Evolutionary conservation across 2,888 invertebrate species (phyloP), one percentile per base, ranked within the genome.

Genomic region (Ditylenchus weischeri): DNA sequence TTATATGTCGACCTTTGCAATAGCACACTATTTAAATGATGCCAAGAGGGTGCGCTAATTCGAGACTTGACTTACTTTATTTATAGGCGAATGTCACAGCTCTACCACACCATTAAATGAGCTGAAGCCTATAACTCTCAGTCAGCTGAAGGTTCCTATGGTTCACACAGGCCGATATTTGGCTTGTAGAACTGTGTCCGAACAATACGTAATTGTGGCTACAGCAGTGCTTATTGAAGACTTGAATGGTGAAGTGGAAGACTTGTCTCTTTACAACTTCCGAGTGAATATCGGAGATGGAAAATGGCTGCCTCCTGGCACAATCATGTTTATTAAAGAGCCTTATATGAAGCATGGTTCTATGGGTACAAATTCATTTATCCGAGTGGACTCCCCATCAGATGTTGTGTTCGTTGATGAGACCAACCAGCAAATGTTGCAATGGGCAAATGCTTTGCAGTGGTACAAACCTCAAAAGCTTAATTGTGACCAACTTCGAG

Each of bases 131-230:
- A 65, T 65, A 0, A 65, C 64, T 29, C 35, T 65, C 11, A 38
- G 38, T 15, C n/a, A 65, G 5, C 69, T 65, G 65, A 7, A 65
- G 18, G 19, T 65, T n/a, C 65, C 65, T 18, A 65, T 18, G 29
- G 21, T 65, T n/a, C 65, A 65, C 68, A 43, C 6, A 8, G 65
- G 65, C n/a, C 65, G 66, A n/a, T 65, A 65, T 65, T 59, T 65
- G 36, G 36, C 38, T 15, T 65, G 65, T 36, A 15, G 48, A 21
- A 51, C 15, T 15, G 15, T 65, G 23, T n/a, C 66, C n/a, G n/a
- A 65, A 23, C 36, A 68, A 8, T 13, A 19, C 68, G 63, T 43
- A 15, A 15, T 19, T 4, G 65, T 65, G 18, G 65, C 35, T 8
- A 68, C 68, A n/a, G 13, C 47, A 21, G 13, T 13, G 23, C 51